These are phyloP conservation scores for Cercopithecus mona DNA, from an alignment of 2,113 vertebrate genomes.

Conservation along the genomic window DNA sequence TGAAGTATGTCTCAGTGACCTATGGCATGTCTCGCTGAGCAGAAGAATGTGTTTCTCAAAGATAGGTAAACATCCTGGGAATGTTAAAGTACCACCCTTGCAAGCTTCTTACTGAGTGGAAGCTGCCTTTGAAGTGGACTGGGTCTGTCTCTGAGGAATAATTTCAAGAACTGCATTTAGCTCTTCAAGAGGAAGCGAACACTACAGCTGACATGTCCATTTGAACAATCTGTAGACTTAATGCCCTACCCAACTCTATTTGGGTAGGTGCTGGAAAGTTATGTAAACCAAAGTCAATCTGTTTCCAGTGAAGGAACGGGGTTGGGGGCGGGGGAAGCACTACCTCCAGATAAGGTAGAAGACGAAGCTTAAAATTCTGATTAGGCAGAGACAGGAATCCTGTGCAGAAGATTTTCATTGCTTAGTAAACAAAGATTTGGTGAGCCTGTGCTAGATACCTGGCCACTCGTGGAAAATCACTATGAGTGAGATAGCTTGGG, in stretches of 20 bases:
- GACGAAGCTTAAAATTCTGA: not conserved
- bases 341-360: slow-evolving; percentile 3
- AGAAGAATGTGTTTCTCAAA: slow-evolving; percentile 46
- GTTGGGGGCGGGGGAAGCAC: not conserved
- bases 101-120: not conserved
- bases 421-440: not conserved
- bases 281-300: slow-evolving; percentile 26
- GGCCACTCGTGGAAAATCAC: not conserved
- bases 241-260: not conserved
- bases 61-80: slow-evolving; percentile 21
- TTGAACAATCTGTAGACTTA: not conserved
- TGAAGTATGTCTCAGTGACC: not conserved
- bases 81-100: not conserved
- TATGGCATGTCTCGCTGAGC: not conserved
- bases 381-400: not conserved
- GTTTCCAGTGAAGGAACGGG: not conserved
- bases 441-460: not conserved
- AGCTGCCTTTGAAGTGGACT: slow-evolving; percentile 47
- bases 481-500: not conserved
- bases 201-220: slow-evolving; percentile 39
- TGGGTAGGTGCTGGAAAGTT: slow-evolving; percentile 42
- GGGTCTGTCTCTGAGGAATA: slow-evolving; percentile 15
- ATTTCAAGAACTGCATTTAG: slow-evolving; percentile 51
- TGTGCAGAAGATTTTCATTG: not conserved
- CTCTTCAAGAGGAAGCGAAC: not conserved